Conservation (phyloP, 2,888 invertebrate species). For the Serripes groenlandicus region DNA sequence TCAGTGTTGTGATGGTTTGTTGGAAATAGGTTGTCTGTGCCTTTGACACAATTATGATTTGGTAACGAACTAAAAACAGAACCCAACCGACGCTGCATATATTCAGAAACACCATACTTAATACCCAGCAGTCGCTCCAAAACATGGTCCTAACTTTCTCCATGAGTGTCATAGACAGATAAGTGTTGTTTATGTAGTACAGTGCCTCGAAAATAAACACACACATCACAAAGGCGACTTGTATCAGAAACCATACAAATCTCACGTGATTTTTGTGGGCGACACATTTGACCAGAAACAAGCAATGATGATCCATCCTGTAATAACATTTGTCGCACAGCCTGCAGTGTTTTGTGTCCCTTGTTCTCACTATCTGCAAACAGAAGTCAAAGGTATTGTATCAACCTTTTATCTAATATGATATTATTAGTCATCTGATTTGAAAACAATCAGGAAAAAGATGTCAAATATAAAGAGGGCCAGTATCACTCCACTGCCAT, state of each 20-base stretch:
- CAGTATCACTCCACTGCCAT: no score
- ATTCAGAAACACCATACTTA: slow-evolving; percentile 79
- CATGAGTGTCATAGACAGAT: slow-evolving; percentile 36
- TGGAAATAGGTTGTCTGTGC: slow-evolving; percentile 80
- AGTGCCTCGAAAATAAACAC: slow-evolving; percentile 72
- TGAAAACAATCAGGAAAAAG: no score
- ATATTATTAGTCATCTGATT: no score
- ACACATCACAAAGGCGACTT: slow-evolving; percentile 73
- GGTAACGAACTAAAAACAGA: slow-evolving; percentile 75
- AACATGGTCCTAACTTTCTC: slow-evolving; percentile 70
- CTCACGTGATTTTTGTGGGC: slow-evolving; percentile 82
- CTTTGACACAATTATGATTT: slow-evolving; percentile 77
- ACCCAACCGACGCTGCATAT: slow-evolving; percentile 80
- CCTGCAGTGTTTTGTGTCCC: slow-evolving; percentile 83
- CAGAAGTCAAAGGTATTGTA: no score
- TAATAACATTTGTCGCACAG: slow-evolving; percentile 83
- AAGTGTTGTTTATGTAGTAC: slow-evolving; percentile 60
- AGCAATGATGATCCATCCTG: slow-evolving; percentile 85
- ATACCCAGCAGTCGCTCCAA: slow-evolving; percentile 76
- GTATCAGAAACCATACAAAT: slow-evolving; percentile 82
- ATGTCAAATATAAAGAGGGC: no score
- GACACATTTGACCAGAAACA: slow-evolving; percentile 84
- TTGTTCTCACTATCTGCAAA: slow-evolving; percentile 77
- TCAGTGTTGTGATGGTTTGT: slow-evolving; percentile 63
- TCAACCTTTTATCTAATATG: no score